Conservation (phyloP, 2,888 invertebrate species). For the Noctua fimbriata region DNA sequence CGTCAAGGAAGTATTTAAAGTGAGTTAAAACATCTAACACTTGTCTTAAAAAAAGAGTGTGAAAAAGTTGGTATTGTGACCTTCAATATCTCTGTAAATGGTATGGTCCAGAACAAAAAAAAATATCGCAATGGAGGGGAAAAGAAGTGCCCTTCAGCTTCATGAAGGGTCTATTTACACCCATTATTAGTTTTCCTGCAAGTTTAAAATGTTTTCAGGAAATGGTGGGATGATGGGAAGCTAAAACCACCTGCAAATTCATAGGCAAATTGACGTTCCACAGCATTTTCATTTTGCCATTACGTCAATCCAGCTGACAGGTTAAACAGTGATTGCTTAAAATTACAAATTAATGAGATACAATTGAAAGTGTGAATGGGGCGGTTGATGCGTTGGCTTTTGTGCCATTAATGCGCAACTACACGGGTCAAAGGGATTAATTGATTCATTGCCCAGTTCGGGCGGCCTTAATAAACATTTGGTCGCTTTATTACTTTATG, state of each 20-base stretch:
- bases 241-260: not conserved
- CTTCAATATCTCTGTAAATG: too few relatives aligned
- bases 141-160: too few relatives aligned
- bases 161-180: too few relatives aligned
- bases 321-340: not conserved
- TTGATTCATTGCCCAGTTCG: not conserved
- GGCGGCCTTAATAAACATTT: not conserved
- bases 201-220: too few relatives aligned
- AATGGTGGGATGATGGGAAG: too few relatives aligned
- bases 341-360: slow-evolving; percentile 14
- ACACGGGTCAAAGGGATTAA: not conserved
- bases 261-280: not conserved
- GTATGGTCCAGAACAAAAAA: too few relatives aligned
- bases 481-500: not conserved
- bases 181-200: too few relatives aligned
- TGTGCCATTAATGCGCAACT: not conserved
- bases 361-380: not conserved
- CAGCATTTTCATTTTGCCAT: not conserved
- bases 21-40: too few relatives aligned
- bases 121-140: too few relatives aligned
- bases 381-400: not conserved
- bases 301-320: not conserved
- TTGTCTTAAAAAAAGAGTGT: too few relatives aligned
- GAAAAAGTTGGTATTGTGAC: too few relatives aligned
- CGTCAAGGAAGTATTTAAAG: too few relatives aligned